Evolutionary conservation across 2,888 invertebrate genomes (phyloP).

Genomic region (Drosophila engyochracea): DNA sequence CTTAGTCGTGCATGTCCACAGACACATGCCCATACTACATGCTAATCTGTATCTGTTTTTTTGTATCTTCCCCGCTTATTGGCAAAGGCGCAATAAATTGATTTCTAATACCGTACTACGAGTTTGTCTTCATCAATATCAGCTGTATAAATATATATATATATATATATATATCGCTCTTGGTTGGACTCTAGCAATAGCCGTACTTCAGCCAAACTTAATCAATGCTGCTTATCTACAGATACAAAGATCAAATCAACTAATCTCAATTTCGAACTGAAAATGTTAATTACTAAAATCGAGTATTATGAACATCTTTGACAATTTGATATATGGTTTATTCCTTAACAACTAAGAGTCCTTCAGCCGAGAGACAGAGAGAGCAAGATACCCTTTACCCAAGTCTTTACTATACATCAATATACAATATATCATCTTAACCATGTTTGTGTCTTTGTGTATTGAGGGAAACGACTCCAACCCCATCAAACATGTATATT

Average conservation of each 20-base stretch:
- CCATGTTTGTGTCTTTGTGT: background rate
- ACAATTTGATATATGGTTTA: background rate
- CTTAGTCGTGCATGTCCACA: background rate
- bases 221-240: background rate
- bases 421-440: background rate
- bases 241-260: background rate
- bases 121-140: conserved; percentile 44
- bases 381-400: background rate
- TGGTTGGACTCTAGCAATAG: conserved; percentile 14
- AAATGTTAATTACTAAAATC: background rate
- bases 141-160: background rate
- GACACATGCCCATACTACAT: background rate
- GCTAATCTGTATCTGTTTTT: conserved; percentile 23
- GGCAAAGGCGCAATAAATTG: conserved; percentile 78
- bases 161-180: background rate
- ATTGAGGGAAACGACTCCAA: background rate
- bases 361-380: background rate
- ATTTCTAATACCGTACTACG: conserved; percentile 63
- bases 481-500: background rate
- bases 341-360: background rate
- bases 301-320: background rate
- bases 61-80: conserved; percentile 41
- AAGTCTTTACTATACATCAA: background rate
- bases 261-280: background rate
- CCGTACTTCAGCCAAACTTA: conserved; percentile 48